Evolutionary conservation across 2,888 invertebrate species (phyloP).

Genomic region (Cheilosia urbana): DNA sequence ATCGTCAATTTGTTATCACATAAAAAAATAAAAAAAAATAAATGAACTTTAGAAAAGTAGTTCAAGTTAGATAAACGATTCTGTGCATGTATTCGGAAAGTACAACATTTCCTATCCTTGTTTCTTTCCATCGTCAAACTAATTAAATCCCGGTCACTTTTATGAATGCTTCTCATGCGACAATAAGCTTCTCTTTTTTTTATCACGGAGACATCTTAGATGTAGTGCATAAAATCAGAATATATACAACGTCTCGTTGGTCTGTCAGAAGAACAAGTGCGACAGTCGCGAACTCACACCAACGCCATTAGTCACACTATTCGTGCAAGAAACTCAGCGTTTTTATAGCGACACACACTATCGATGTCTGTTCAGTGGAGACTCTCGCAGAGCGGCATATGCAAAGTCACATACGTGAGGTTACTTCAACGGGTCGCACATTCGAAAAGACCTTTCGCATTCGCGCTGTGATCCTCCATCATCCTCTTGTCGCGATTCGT

Average conservation of each 20-base stretch:
- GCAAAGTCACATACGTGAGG: slow-evolving; percentile 69
- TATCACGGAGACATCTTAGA: slow-evolving; percentile 47
- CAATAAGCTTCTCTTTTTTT: slow-evolving; percentile 34
- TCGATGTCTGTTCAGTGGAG: slow-evolving; percentile 70
- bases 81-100: neutral
- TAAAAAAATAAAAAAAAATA: no score
- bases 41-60: neutral
- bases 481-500: slow-evolving; percentile 74
- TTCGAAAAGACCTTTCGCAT: slow-evolving; percentile 49
- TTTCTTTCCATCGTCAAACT: neutral
- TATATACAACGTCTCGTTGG: slow-evolving; percentile 49
- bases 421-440: slow-evolving; percentile 63
- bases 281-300: slow-evolving; percentile 67
- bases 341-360: slow-evolving; percentile 62
- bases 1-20: neutral
- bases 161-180: slow-evolving; percentile 45
- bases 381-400: slow-evolving; percentile 41
- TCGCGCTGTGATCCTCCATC: slow-evolving; percentile 69
- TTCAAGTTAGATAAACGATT: neutral
- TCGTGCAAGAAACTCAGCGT: slow-evolving; percentile 68
- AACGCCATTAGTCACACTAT: slow-evolving; percentile 70
- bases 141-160: slow-evolving; percentile 39
- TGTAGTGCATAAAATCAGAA: slow-evolving; percentile 41
- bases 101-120: neutral
- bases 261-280: slow-evolving; percentile 37